phyloP scores from a whole-genome alignment of 2,888 invertebrate species.

The Pseudolycoriella hygida region DNA sequence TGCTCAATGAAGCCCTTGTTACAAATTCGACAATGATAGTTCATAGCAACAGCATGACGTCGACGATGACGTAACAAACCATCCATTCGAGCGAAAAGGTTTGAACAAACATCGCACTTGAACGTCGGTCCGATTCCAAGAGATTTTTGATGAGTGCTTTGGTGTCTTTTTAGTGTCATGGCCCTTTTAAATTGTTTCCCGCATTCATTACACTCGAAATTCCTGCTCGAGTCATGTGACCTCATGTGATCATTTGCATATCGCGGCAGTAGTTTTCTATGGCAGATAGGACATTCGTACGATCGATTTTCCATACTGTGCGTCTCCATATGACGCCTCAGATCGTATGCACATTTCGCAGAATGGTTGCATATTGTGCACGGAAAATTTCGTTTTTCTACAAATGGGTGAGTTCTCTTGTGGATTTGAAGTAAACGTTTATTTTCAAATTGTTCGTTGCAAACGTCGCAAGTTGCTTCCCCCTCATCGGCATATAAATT shows the following conservation, averaged over 20 bases:
- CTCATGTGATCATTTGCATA: slow-evolving; percentile 21
- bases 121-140: not conserved
- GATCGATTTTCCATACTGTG: slow-evolving; percentile 1
- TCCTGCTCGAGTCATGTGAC: slow-evolving; percentile 22
- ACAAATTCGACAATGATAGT: slow-evolving; percentile 3
- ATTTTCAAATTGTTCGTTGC: not conserved
- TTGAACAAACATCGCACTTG: slow-evolving; percentile 3
- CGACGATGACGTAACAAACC: not conserved
- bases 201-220: not conserved
- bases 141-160: not conserved
- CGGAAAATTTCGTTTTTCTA: slow-evolving; percentile 2
- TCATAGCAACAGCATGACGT: not conserved
- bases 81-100: not conserved
- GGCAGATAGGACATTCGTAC: not conserved
- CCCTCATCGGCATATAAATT: slow-evolving; percentile 1
- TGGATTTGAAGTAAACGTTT: not conserved
- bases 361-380: slow-evolving; percentile 4
- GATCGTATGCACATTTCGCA: not conserved
- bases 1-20: slow-evolving; percentile 1
- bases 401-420: slow-evolving; percentile 2
- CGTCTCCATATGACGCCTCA: slow-evolving; percentile 2
- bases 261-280: not conserved
- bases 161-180: not conserved
- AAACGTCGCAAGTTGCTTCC: not conserved
- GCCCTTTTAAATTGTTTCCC: slow-evolving; percentile 1